A percentile compares a stretch with the other conserved stretches of the same genome.
phyloP scores from a whole-genome alignment of 2,797 vertebrate species.

The Spheniscus humboldti region DNA sequence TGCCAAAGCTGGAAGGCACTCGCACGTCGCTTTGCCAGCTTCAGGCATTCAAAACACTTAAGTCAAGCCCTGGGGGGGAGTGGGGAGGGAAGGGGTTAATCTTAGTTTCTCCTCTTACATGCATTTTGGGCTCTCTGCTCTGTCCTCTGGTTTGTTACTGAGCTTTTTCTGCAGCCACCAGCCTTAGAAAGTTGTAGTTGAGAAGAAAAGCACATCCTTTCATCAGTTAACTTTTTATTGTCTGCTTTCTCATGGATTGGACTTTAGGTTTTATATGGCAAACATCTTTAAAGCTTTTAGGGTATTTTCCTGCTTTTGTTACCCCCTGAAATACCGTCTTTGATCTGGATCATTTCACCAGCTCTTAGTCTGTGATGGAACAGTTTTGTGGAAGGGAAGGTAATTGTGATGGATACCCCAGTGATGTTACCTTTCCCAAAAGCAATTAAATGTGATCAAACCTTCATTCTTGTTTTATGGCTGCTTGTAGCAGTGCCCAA shows the following conservation, averaged over 20 bases:
- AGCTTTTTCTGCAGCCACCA: background rate
- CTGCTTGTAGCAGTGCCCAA: background rate
- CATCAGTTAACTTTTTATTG: background rate
- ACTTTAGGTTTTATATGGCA: background rate
- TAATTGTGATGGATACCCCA: background rate
- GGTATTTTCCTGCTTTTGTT: background rate
- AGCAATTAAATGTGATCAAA: constrained; percentile 12
- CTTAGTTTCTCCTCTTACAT: background rate
- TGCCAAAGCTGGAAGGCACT: background rate
- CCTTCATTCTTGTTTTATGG: constrained; percentile 8
- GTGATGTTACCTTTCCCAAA: background rate
- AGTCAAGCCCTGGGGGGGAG: background rate
- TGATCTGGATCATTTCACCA: background rate
- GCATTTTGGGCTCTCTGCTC: background rate
- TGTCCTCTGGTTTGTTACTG: background rate
- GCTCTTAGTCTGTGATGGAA: background rate
- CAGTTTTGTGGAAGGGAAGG: background rate
- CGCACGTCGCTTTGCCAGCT: background rate
- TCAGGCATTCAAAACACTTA: background rate
- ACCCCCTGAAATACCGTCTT: background rate
- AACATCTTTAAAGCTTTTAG: background rate
- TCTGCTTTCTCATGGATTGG: background rate
- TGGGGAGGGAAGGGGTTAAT: background rate
- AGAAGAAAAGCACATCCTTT: background rate
- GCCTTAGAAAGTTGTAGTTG: background rate